Evolutionary conservation across 2,113 vertebrate genomes (phyloP).

Genomic region (Prunella himalayana): DNA sequence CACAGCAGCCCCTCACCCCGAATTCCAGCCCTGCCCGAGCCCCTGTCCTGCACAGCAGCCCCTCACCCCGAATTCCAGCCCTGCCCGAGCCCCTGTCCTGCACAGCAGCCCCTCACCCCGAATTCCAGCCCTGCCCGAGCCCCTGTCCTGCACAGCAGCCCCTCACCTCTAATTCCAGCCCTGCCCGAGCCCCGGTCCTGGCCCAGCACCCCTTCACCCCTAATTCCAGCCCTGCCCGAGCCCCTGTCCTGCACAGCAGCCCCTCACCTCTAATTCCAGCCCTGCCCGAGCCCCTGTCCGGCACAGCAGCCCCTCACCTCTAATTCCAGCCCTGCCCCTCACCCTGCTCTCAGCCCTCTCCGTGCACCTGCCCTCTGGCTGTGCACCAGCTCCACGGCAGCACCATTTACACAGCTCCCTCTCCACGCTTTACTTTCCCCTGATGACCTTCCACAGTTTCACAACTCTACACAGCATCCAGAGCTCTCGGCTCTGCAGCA

Average conservation of each 20-base stretch:
- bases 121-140: too few species aligned
- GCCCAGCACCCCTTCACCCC: too few species aligned
- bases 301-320: background rate
- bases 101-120: too few species aligned
- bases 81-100: too few species aligned
- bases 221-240: background rate
- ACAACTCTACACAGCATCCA: fast-evolving
- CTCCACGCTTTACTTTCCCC: background rate
- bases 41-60: too few species aligned
- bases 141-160: too few species aligned
- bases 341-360: background rate
- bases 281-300: background rate
- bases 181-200: too few species aligned
- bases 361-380: background rate
- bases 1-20: too few species aligned
- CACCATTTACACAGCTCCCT: fast-evolving
- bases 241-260: background rate
- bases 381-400: background rate
- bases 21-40: too few species aligned
- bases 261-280: background rate
- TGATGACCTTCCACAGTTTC: background rate
- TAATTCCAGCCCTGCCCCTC: background rate
- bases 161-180: too few species aligned
- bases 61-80: too few species aligned
- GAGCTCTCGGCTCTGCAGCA: background rate